A percentile compares a stretch with the other conserved stretches of the same genome.
These are phyloP conservation scores for Clivina fossor DNA, from an alignment of 2,888 invertebrate species.

Conservation along the genomic window DNA sequence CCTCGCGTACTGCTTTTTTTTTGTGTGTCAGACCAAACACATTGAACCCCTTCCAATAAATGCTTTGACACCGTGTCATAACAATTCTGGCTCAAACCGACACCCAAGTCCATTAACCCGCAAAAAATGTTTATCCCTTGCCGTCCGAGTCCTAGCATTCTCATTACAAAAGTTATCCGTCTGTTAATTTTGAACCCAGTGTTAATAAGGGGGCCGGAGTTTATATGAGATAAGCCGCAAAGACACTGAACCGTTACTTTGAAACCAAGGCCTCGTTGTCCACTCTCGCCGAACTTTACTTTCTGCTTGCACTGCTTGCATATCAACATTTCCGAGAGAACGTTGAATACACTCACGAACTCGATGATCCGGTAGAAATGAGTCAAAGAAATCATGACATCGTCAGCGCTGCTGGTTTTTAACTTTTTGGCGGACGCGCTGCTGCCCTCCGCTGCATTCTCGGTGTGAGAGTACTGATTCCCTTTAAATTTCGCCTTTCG, in stretches of 20 bases:
- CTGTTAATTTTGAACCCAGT: slow-evolving; percentile 7
- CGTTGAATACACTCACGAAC: background rate
- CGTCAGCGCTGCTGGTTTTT: background rate
- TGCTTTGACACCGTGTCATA: slow-evolving; percentile 25
- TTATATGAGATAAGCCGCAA: background rate
- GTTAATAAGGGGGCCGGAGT: background rate
- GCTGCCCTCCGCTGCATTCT: background rate
- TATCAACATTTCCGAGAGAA: background rate
- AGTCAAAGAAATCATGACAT: background rate
- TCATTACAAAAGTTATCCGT: slow-evolving; percentile 41
- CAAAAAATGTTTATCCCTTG: slow-evolving; percentile 38
- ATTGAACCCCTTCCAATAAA: background rate
- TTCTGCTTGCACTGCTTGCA: slow-evolving; percentile 13
- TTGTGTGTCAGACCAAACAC: slow-evolving; percentile 30
- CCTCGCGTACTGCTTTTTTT: background rate
- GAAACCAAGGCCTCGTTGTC: background rate
- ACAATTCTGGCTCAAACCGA: slow-evolving; percentile 32
- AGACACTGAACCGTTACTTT: background rate
- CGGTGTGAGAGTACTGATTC: background rate
- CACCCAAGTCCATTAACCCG: slow-evolving; percentile 39
- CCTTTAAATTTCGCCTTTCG: background rate
- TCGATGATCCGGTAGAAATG: background rate
- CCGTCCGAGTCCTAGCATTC: slow-evolving; percentile 37
- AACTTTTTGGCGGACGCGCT: background rate
- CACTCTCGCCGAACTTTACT: background rate